Base-by-base conservation (phyloP, 2,797 vertebrate genomes). In the Channallabes apus region DNA sequence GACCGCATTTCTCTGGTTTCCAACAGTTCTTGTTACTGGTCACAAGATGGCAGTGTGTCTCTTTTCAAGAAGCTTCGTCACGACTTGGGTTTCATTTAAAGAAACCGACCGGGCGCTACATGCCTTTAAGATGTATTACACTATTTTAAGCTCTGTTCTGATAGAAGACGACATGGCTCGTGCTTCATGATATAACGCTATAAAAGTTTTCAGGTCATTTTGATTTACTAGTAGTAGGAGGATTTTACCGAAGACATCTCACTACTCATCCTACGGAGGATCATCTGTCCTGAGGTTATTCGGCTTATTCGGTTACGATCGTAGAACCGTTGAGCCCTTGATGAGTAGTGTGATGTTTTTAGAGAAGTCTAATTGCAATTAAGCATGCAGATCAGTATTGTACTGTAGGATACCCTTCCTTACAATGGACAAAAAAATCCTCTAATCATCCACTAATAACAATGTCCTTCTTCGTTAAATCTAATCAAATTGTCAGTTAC, bases 1-100 rank as follows among this genome's bases (percentile, higher is more conserved):
- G 85, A 38, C 46, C 78, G 56, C 51, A 67, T 56, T 78, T 73
- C 51, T 80, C 22, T 15, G 41, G 41, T 38, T 62, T 59, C 58
- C n/a, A 69, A n/a, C 61, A 46, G 18, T 69, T 73, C 41, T 46
- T 12, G 22, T 86, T 67, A 8, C 22, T 83, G 73, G 69, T 89
- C 95, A 93, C 91, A 83, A 93, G 95, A 90, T 94, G 95, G 95
- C 94, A 95, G 93, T 89, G 91, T 92, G 93, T 89, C 87, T 87
- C 90, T 92, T 88, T 89, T 73, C 78, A 89, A 91, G 84, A 59
- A 17, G 54, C 29, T 15, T 56, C 9, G 5, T 22, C 18, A 41
- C 1, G 46, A 11, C 12, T 59, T 51, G 1, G 65, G n/a, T 82
- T 75, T 82, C 22, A 15, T 51, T 51, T 77, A 75, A 77, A 61